Base-by-base conservation (phyloP, 2,113 vertebrate genomes). In the Clarias magur region DNA sequence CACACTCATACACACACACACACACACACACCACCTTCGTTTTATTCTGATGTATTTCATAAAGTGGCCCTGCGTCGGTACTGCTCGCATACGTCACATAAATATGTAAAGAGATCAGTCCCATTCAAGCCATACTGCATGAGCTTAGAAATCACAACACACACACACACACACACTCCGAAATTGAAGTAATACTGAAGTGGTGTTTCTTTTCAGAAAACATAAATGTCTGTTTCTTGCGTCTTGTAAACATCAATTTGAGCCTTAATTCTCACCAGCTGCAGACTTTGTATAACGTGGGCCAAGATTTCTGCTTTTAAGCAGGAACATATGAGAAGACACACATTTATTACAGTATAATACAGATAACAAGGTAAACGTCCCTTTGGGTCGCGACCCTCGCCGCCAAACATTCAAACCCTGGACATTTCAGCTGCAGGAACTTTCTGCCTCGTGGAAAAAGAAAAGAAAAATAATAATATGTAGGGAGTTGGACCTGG, bases 171-270 rank as follows among this genome's bases (percentile, higher is more conserved):
- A 90, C 48, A 48, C 48, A 78, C 9, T 91, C 90, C 9, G 82
- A 93, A 84, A 85, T 89, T 88, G 85, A 91, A 88, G 91, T 94
- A 95, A 95, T 92, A 94, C 94, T 95, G 93, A 91, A 88, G 92
- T 91, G 90, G 62, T 82, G 42, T 67, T 25, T 76, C 48, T 83
- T 85, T 85, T 85, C n/a, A 56, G 90, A 90, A 59, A 91, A 92
- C 88, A 88, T 92, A 89, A 90, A 90, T 92, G 92, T 91, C 83
- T 91, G 34, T 93, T 92, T 92, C 91, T 89, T 89, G 90, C 90
- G 92, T 94, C 93, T 94, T 94, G 94, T 95, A 95, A 96, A 95
- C 95, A 94, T 89, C 89, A 90, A 94, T 94, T 93, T 93, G 83
- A 92, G 92, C 89, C 57, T 88, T 94, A 94, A 95, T 94, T 93